phyloP scores from a whole-genome alignment of 2,888 invertebrate species.

The Apamea epomidion region DNA sequence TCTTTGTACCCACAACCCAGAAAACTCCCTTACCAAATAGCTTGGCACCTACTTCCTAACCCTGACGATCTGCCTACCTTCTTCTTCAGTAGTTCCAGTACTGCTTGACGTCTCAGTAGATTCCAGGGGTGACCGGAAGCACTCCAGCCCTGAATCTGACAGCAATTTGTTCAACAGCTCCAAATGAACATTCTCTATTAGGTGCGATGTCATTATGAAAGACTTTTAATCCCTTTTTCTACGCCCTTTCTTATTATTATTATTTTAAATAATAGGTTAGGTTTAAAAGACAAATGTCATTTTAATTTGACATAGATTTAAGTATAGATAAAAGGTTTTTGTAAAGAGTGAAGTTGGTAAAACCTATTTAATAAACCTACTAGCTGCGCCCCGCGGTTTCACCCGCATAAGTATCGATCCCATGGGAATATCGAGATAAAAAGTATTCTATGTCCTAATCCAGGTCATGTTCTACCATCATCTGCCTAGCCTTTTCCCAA shows the following conservation, averaged over 20 bases:
- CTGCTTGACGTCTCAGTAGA: slow-evolving; percentile 60
- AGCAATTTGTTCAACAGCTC: slow-evolving; percentile 73
- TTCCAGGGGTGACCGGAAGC: slow-evolving; percentile 70
- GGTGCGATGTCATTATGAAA: slow-evolving; percentile 77
- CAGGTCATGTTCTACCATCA: too few species aligned
- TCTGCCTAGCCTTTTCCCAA: too few species aligned
- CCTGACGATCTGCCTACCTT: slow-evolving; percentile 62
- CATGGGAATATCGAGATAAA: too few species aligned
- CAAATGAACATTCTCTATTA: slow-evolving; percentile 76
- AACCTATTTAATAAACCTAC: background rate
- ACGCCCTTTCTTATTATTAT: background rate
- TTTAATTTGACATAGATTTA: background rate
- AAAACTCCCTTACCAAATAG: background rate
- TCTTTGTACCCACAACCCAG: background rate
- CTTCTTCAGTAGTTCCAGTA: slow-evolving; percentile 68
- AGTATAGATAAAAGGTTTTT: background rate
- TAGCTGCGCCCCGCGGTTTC: too few species aligned
- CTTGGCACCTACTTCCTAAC: background rate
- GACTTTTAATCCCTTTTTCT: background rate
- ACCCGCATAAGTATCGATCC: too few species aligned
- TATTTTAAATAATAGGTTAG: background rate
- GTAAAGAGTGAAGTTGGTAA: too few species aligned
- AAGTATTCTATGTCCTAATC: too few species aligned
- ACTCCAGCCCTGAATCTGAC: slow-evolving; percentile 76
- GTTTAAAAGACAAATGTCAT: slow-evolving; percentile 1